phyloP scores from a whole-genome alignment of 1,140 invertebrate species.

The roundworm (Caenorhabditis elegans) region WBcel235 BX284606.5:4075001-4075500 shows the following conservation, averaged over 20 bases:
- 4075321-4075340: neutral
- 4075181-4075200: neutral
- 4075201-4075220: no score
- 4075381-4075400: no score
- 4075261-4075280: conserved; percentile 21
- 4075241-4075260: neutral
- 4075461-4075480: no score
- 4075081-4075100: neutral
- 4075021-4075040: neutral
- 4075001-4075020: neutral
- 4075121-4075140: neutral
- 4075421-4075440: no score
- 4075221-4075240: no score
- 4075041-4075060: neutral
- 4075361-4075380: no score
- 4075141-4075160: no score
- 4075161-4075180: neutral
- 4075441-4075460: no score
- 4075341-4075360: no score
- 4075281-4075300: neutral
- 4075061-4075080: neutral
- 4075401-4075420: no score
- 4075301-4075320: neutral
- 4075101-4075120: no score
- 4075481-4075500: no score